Evolutionary conservation across 2,113 vertebrate genomes (phyloP).

Genomic region (Rissa tridactyla): DNA sequence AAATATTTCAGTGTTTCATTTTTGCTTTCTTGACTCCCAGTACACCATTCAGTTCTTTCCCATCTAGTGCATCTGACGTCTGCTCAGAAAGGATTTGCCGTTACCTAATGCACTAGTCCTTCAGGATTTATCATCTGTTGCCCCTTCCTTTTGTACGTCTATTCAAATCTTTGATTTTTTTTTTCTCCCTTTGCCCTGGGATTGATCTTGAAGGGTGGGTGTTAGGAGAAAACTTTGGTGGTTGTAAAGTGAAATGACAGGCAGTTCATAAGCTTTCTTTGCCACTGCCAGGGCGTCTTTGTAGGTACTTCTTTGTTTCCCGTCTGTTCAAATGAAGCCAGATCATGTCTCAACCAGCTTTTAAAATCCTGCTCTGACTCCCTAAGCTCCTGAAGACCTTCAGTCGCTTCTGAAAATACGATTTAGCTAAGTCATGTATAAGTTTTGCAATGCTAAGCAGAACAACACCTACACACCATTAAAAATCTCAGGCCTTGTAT

Average conservation of each 20-base stretch:
- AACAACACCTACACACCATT: neutral
- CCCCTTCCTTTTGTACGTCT: neutral
- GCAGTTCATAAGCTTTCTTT: neutral
- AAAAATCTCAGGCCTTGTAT: neutral
- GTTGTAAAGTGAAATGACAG: neutral
- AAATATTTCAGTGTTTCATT: neutral
- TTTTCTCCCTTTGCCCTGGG: neutral
- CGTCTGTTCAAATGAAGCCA: neutral
- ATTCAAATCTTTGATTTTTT: neutral
- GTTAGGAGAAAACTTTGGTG: neutral
- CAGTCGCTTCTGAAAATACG: neutral
- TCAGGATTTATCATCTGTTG: neutral
- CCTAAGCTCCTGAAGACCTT: neutral
- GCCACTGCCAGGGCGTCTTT: fast-evolving
- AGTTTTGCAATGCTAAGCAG: neutral
- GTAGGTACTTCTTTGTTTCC: neutral
- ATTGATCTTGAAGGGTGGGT: neutral
- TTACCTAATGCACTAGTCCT: neutral
- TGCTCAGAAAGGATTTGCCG: neutral
- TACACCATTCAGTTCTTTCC: neutral
- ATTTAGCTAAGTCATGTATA: neutral
- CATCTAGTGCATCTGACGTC: neutral
- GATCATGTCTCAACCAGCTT: neutral
- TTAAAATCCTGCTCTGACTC: neutral
- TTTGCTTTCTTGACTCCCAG: neutral